Percentiles rank a stretch among this genome's conserved stretches.
Conservation (phyloP, 2,888 invertebrate genomes). For the Dryobotodes eremita region DNA sequence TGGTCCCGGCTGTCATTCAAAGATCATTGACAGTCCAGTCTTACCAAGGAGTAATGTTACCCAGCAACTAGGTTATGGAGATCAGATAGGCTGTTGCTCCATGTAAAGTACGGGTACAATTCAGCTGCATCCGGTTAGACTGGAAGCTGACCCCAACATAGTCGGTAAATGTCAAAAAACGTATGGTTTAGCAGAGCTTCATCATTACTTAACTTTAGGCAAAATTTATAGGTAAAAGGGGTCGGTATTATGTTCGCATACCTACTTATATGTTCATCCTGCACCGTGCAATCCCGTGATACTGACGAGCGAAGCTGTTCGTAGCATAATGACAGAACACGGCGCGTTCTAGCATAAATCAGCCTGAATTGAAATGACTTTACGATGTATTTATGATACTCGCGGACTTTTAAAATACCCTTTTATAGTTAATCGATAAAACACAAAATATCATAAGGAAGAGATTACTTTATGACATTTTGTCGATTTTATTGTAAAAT, state of each 20-base stretch:
- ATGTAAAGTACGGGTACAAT: background rate
- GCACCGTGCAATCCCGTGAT: background rate
- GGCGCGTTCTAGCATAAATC: constrained; percentile 4
- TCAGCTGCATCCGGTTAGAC: background rate
- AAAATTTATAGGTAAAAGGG: background rate
- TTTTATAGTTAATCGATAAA: background rate
- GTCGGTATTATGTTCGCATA: background rate
- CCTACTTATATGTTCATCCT: background rate
- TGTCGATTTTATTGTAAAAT: background rate
- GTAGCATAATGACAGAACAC: constrained; percentile 1
- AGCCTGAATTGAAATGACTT: background rate
- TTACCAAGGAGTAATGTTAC: background rate
- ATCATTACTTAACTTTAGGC: background rate
- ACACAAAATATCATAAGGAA: background rate
- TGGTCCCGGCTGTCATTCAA: background rate
- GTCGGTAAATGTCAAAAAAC: background rate
- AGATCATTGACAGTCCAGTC: background rate
- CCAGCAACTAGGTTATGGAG: background rate
- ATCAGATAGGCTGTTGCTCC: background rate
- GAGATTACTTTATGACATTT: background rate
- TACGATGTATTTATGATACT: constrained; percentile 1
- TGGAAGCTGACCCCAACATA: background rate
- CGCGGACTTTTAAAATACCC: background rate
- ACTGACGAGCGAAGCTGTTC: background rate
- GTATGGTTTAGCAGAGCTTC: background rate